Evolutionary conservation across 2,888 invertebrate genomes (phyloP).

Genomic region (Heliconius erato): DNA sequence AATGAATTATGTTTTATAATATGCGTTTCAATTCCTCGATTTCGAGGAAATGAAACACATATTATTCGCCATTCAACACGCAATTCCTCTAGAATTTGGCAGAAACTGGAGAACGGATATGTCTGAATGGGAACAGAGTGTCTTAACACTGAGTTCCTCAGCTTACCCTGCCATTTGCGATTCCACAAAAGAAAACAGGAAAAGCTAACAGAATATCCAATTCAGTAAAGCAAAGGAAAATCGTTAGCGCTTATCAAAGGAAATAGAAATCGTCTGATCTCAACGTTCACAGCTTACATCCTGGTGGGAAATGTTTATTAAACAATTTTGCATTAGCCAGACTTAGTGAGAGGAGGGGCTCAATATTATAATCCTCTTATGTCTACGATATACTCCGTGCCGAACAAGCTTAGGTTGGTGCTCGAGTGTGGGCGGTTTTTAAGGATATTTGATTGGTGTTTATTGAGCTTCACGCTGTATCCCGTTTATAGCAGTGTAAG

Average conservation of each 20-base stretch:
- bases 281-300: conserved; percentile 43
- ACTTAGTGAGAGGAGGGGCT: conserved; percentile 59
- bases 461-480: no score
- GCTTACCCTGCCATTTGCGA: no score
- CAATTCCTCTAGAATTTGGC: no score
- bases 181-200: not conserved
- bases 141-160: no score
- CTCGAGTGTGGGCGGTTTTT: not conserved
- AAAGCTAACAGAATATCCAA: not conserved
- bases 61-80: no score
- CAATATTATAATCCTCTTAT: conserved; percentile 66
- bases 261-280: conserved; percentile 37
- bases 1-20: no score
- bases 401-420: conserved; percentile 21
- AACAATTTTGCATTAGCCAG: conserved; percentile 65
- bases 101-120: no score
- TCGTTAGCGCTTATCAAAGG: conserved; percentile 18
- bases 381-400: conserved; percentile 57
- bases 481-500: no score
- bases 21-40: no score
- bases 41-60: no score
- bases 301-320: conserved; percentile 63
- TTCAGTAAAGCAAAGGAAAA: conserved; percentile 2
- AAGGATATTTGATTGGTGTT: not conserved
- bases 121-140: no score